Conservation (phyloP, 2,797 vertebrate genomes). For the Enteromius radiatus region DNA sequence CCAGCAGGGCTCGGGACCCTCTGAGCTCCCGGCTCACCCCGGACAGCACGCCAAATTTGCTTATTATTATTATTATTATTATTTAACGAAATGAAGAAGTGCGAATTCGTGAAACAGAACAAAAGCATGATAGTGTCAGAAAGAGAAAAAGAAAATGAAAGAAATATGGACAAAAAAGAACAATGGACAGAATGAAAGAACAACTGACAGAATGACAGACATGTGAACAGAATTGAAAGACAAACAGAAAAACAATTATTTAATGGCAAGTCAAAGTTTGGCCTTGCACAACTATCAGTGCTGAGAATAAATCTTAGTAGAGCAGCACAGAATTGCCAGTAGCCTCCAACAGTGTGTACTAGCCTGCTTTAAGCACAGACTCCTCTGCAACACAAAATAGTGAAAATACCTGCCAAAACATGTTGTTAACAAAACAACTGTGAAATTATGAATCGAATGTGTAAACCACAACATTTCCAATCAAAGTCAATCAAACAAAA, state of each 20-base stretch:
- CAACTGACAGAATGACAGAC: not conserved
- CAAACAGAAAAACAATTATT: not conserved
- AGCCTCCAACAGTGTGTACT: not conserved
- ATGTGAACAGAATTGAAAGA: not conserved
- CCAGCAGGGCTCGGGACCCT: too few relatives aligned
- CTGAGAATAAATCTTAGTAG: not conserved
- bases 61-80: too few relatives aligned
- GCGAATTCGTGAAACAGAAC: too few relatives aligned
- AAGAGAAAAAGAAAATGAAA: too few relatives aligned
- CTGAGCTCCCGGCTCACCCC: too few relatives aligned
- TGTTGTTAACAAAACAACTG: not conserved
- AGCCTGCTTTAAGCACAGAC: not conserved
- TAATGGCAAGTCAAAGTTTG: not conserved
- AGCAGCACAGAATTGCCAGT: not conserved
- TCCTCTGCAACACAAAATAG: not conserved
- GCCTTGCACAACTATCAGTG: not conserved
- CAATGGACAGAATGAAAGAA: not conserved
- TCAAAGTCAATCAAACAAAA: conserved; percentile 40
- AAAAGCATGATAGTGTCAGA: too few relatives aligned
- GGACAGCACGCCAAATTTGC: too few relatives aligned
- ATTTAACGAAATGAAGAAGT: too few relatives aligned
- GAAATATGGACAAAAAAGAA: too few relatives aligned
- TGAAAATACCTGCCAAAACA: not conserved
- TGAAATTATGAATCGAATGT: conserved; percentile 19
- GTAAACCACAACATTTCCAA: conserved; percentile 21